phyloP scores from a whole-genome alignment of 2,113 vertebrate species.

The Mustela lutreola region DNA sequence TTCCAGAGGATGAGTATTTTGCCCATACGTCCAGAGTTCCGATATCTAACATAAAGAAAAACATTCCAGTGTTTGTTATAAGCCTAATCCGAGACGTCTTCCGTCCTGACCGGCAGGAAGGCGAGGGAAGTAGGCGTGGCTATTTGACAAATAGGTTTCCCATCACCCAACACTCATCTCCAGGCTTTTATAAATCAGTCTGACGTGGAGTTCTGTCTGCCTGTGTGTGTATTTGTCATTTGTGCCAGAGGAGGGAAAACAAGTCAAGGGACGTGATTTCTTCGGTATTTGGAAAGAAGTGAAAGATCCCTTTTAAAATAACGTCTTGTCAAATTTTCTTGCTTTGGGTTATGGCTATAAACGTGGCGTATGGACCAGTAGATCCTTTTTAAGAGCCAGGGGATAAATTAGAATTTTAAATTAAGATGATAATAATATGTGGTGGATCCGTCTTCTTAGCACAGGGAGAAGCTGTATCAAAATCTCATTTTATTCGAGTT shows the following conservation, averaged over 20 bases:
- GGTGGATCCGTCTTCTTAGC: not conserved
- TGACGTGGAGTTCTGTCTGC: not conserved
- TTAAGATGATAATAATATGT: not conserved
- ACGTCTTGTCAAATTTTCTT: not conserved
- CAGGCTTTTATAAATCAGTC: constrained; percentile 64
- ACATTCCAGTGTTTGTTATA: not conserved
- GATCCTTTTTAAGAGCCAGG: constrained; percentile 21
- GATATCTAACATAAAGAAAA: not conserved
- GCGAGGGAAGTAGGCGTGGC: not conserved
- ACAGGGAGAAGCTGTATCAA: not conserved
- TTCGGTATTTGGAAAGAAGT: constrained; percentile 28
- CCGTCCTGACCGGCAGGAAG: not conserved
- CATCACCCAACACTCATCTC: not conserved
- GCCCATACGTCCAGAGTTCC: not conserved
- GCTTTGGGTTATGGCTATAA: not conserved
- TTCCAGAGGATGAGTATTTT: constrained; percentile 26
- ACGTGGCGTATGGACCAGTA: not conserved
- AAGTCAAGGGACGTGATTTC: not conserved
- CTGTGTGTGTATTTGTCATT: constrained; percentile 10
- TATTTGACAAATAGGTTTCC: constrained; percentile 52
- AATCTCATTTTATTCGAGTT: not conserved
- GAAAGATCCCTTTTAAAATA: not conserved
- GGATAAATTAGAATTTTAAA: constrained; percentile 25
- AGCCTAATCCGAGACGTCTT: not conserved
- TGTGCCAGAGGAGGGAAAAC: not conserved